Evolutionary conservation across 2,113 vertebrate species (phyloP).

Genomic region (Coregonus clupeaformis): DNA sequence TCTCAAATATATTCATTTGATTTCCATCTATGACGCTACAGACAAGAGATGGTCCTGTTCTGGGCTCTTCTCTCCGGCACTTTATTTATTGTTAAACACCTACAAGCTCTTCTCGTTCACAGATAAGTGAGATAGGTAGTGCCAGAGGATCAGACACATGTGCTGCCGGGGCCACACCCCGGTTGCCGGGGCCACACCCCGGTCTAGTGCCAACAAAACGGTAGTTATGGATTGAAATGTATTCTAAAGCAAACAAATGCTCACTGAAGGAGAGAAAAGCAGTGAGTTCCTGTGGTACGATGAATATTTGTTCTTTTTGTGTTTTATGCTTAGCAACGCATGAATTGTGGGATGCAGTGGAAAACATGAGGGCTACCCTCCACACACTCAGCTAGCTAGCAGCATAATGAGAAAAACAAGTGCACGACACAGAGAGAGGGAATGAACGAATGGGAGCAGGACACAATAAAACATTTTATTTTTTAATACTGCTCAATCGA

Average conservation of each 20-base stretch:
- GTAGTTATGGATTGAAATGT: slow-evolving; percentile 1
- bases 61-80: neutral
- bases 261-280: slow-evolving; percentile 8
- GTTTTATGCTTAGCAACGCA: slow-evolving; percentile 28
- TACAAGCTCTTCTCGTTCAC: neutral
- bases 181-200: slow-evolving; percentile 23
- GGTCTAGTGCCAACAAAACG: slow-evolving; percentile 24
- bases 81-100: neutral
- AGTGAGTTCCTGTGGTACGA: slow-evolving; percentile 7
- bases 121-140: slow-evolving; percentile 23
- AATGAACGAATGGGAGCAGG: slow-evolving; percentile 21
- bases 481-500: slow-evolving; percentile 45
- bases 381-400: slow-evolving; percentile 35
- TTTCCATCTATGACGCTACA: slow-evolving; percentile 47
- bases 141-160: slow-evolving; percentile 22
- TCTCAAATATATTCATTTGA: slow-evolving; percentile 58
- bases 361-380: slow-evolving; percentile 36
- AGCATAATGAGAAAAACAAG: slow-evolving; percentile 52
- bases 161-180: slow-evolving; percentile 27
- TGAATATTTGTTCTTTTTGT: neutral
- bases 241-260: slow-evolving; percentile 38
- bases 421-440: slow-evolving; percentile 20
- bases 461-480: slow-evolving; percentile 40
- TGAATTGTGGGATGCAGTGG: neutral
- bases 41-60: slow-evolving; percentile 34